Percentiles rank a stretch among this genome's conserved stretches.
Evolutionary conservation across 2,113 vertebrate species (phyloP).

Genomic region (Cinclus cinclus): DNA sequence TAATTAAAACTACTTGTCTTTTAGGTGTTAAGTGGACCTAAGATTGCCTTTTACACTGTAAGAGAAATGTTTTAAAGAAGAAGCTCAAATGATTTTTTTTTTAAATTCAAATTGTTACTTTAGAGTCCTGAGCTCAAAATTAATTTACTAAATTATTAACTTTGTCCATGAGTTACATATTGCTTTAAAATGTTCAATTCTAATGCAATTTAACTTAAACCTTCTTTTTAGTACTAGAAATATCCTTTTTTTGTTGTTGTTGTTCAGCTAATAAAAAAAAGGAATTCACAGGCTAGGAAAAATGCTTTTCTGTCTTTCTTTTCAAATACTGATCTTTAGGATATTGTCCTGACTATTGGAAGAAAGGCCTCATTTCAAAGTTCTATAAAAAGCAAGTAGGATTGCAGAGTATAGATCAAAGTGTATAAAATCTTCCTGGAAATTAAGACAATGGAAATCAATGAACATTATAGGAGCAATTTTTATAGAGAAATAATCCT

Average conservation of each 20-base stretch:
- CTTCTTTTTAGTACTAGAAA: background rate
- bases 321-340: background rate
- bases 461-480: background rate
- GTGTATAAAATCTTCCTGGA: background rate
- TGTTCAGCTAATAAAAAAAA: background rate
- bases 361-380: background rate
- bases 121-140: background rate
- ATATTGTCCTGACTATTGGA: background rate
- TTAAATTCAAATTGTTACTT: background rate
- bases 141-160: background rate
- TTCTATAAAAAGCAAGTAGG: background rate
- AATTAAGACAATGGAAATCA: background rate
- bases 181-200: background rate
- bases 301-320: background rate
- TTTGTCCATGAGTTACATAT: background rate
- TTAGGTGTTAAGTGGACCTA: background rate
- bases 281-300: background rate
- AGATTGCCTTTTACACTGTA: background rate
- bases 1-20: slow-evolving; percentile 5
- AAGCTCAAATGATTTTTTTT: background rate
- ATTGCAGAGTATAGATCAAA: background rate
- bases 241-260: background rate
- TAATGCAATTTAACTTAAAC: background rate
- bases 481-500: background rate
- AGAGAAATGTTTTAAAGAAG: background rate